Percentiles rank a stretch among this genome's conserved stretches.
These are phyloP conservation scores for Urocynchramus pylzowi DNA, from an alignment of 2,113 vertebrate species.

Conservation along the genomic window DNA sequence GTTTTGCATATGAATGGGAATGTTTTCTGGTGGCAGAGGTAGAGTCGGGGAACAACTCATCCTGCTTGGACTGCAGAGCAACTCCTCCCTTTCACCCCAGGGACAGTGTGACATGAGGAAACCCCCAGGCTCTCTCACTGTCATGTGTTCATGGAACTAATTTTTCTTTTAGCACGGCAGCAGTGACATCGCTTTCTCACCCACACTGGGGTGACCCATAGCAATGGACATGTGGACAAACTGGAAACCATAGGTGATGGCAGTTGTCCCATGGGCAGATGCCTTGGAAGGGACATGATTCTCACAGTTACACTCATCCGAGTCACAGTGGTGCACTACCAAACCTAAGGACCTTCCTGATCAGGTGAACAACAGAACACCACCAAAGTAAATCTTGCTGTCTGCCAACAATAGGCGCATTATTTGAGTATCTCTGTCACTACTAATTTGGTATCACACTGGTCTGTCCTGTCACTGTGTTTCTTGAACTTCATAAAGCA, in stretches of 20 bases:
- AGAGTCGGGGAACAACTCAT: neutral
- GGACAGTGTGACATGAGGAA: neutral
- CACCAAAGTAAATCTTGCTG: neutral
- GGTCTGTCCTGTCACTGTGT: neutral
- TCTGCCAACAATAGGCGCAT: neutral
- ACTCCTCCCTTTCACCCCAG: neutral
- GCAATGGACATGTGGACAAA: neutral
- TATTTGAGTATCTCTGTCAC: neutral
- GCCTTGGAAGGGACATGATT: neutral
- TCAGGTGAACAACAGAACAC: neutral
- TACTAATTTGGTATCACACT: neutral
- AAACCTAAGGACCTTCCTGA: neutral
- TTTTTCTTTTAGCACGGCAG: neutral
- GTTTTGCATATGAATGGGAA: slow-evolving; percentile 36
- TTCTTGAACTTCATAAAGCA: neutral
- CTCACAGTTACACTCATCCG: fast-evolving
- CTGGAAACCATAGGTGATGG: neutral
- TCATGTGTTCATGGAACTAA: neutral
- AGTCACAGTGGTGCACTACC: fast-evolving
- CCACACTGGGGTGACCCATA: neutral
- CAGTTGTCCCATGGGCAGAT: neutral
- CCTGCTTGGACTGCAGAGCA: neutral
- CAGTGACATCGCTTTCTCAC: neutral
- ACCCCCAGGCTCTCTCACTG: neutral
- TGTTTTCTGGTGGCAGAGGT: neutral